Evolutionary conservation across 2,113 vertebrate species (phyloP).

Genomic region (Bettongia penicillata): DNA sequence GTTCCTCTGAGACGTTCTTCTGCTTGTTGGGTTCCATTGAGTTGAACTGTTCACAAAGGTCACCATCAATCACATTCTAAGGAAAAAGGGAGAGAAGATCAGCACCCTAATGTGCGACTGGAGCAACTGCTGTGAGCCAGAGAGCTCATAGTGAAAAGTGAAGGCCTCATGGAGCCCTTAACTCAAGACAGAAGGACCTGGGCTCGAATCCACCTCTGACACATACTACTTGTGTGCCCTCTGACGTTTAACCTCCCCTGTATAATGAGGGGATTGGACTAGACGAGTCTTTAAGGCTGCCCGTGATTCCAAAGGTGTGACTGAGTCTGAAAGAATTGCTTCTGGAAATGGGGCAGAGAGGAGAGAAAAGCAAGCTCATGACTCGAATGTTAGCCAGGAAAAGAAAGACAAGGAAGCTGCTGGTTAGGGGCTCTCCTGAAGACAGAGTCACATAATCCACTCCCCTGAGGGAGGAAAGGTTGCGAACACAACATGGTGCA

Average conservation of each 20-base stretch:
- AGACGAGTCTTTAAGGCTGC: background rate
- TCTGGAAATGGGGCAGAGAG: background rate
- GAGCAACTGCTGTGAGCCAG: background rate
- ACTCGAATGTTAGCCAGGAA: background rate
- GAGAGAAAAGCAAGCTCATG: background rate
- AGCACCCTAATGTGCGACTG: background rate
- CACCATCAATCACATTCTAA: slow-evolving; percentile 98
- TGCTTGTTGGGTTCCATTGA: slow-evolving; percentile 99
- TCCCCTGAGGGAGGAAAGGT: background rate
- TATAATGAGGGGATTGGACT: background rate
- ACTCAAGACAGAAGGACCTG: background rate
- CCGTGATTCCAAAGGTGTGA: background rate
- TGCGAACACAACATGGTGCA: background rate
- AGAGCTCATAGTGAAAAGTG: too few species aligned
- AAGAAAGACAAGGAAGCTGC: background rate
- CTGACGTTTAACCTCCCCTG: background rate
- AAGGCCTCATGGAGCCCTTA: background rate
- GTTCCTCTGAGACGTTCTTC: slow-evolving; percentile 96
- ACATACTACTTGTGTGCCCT: background rate
- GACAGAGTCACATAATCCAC: background rate
- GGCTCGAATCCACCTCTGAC: background rate
- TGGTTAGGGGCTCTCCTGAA: background rate
- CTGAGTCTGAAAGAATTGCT: background rate
- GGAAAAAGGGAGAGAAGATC: background rate
- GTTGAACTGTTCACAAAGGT: slow-evolving; percentile 99